Percentiles rank a stretch among this genome's conserved stretches.
These are phyloP conservation scores for Urocynchramus pylzowi DNA, from an alignment of 2,113 vertebrate genomes.

Conservation along the genomic window DNA sequence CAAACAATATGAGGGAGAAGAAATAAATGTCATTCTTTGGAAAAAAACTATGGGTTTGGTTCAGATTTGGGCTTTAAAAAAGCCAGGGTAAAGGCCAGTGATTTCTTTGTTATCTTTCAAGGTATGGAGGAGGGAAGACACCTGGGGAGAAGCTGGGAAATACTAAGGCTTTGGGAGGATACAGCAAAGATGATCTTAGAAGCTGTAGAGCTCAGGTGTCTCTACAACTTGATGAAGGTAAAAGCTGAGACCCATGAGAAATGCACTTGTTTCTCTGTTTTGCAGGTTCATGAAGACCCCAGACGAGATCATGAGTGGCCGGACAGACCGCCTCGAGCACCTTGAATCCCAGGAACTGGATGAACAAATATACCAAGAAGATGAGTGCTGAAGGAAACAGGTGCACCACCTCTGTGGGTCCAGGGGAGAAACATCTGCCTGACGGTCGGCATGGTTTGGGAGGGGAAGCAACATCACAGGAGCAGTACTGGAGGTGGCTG, in stretches of 20 bases:
- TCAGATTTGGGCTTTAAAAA: background rate
- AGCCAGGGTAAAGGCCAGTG: background rate
- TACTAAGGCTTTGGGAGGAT: background rate
- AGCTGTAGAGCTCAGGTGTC: background rate
- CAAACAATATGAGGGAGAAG: background rate
- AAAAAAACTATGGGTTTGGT: background rate
- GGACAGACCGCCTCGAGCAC: conserved; percentile 93
- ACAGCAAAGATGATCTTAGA: background rate
- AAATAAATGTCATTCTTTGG: background rate
- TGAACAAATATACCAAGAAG: conserved; percentile 93
- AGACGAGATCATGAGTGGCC: conserved; percentile 96
- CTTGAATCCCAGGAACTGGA: conserved; percentile 94
- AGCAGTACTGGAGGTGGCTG: conserved; percentile 17
- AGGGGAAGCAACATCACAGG: conserved; percentile 20
- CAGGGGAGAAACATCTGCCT: background rate
- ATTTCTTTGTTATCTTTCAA: background rate
- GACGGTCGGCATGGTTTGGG: background rate
- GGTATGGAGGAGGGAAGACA: background rate
- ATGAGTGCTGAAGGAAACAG: conserved; percentile 84
- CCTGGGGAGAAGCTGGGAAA: background rate
- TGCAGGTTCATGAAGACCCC: conserved; percentile 98
- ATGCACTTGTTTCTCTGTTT: background rate
- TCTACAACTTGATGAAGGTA: background rate
- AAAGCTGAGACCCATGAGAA: background rate
- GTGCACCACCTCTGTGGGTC: background rate